These are phyloP conservation scores for Leptopilina clavipes DNA, from an alignment of 1,140 invertebrate species.

Conservation along the genomic window DNA sequence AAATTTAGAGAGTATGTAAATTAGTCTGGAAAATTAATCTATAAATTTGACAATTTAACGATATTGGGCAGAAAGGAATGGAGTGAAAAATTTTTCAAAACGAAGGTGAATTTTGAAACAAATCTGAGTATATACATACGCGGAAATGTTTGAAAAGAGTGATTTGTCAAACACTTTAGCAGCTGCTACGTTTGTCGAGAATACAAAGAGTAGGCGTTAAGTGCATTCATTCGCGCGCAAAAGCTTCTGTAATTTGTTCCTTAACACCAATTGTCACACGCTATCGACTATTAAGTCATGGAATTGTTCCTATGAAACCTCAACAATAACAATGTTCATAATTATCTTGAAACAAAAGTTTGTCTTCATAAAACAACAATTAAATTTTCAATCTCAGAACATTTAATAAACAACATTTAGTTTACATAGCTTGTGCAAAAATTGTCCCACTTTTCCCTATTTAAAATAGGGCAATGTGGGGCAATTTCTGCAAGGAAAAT, in stretches of 20 bases:
- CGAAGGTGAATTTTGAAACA: constrained; percentile 50
- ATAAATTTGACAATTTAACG: no score
- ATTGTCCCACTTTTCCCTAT: no score
- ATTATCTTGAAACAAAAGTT: background rate
- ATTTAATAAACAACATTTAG: no score
- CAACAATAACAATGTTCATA: background rate
- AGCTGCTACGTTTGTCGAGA: constrained; percentile 60
- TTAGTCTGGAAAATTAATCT: no score
- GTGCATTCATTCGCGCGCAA: constrained; percentile 54
- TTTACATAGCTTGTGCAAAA: no score
- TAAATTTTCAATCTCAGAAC: no score
- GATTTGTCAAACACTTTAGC: constrained; percentile 64
- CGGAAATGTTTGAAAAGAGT: constrained; percentile 55
- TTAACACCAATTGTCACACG: constrained; percentile 29
- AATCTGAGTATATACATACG: constrained; percentile 41
- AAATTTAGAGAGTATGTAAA: no score
- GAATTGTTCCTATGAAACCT: constrained; percentile 3
- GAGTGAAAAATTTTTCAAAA: no score
- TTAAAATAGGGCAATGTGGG: no score
- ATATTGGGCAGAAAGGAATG: no score
- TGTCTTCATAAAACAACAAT: no score
- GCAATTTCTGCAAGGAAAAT: no score
- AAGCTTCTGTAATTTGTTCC: constrained; percentile 40
- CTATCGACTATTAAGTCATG: constrained; percentile 22
- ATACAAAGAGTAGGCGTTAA: constrained; percentile 59